A percentile compares a stretch with the other conserved stretches of the same genome.
Conservation (phyloP, 2,113 vertebrate species). For the Cephalopholis sonnerati region DNA sequence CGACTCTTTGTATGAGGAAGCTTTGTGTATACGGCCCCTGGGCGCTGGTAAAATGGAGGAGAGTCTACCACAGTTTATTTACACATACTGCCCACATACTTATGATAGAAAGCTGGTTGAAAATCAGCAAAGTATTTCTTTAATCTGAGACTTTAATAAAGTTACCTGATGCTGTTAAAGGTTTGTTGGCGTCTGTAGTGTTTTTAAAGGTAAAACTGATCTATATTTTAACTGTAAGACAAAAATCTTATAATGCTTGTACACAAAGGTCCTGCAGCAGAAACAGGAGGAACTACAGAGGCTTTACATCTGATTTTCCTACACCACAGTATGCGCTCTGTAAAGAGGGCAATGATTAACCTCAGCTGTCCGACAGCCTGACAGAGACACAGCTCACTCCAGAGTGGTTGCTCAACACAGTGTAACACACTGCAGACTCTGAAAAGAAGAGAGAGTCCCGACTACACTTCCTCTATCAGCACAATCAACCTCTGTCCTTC, state of each 20-base stretch:
- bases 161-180: neutral
- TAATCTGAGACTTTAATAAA: too few relatives aligned
- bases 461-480: neutral
- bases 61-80: too few relatives aligned
- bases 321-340: neutral
- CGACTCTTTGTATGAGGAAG: too few relatives aligned
- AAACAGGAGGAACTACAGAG: neutral
- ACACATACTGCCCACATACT: too few relatives aligned
- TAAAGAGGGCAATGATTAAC: slow-evolving; percentile 10
- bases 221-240: too few relatives aligned
- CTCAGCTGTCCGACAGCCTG: slow-evolving; percentile 16
- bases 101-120: too few relatives aligned
- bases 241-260: too few relatives aligned
- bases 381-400: neutral
- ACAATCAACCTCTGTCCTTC: neutral
- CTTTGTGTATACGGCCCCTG: too few relatives aligned
- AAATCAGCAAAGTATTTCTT: too few relatives aligned
- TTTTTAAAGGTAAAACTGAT: too few relatives aligned
- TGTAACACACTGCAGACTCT: neutral
- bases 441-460: neutral
- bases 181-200: neutral
- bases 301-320: neutral
- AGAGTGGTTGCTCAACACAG: neutral
- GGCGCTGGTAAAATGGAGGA: too few relatives aligned
- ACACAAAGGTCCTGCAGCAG: neutral